Percentiles rank a stretch among this genome's conserved stretches.
Evolutionary conservation across 2,797 vertebrate genomes (phyloP).

Genomic region (Spinus olivaceus): DNA sequence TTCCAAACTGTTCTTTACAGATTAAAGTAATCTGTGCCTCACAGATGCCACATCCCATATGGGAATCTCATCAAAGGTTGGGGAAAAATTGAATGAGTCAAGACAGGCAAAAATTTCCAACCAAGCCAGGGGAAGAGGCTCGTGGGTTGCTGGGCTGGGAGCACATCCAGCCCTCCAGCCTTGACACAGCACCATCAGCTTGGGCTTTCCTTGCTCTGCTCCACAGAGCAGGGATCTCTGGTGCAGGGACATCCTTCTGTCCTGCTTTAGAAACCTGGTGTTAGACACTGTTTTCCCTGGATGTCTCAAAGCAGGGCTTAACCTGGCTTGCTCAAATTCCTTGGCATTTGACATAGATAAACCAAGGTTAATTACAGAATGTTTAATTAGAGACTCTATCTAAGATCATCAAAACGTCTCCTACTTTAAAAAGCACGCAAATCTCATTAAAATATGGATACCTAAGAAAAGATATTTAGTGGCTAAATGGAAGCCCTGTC

Average conservation of each 20-base stretch:
- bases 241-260: neutral
- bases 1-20: neutral
- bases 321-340: constrained; percentile 1
- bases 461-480: constrained; percentile 6
- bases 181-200: neutral
- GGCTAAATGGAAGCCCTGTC: constrained; percentile 10
- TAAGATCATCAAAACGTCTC: constrained; percentile 15
- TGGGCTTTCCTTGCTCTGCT: neutral
- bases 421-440: neutral
- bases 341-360: neutral
- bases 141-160: neutral
- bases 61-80: neutral
- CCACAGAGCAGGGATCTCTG: neutral
- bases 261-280: neutral
- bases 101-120: neutral
- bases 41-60: neutral
- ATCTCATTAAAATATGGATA: constrained; percentile 31
- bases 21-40: neutral
- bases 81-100: neutral
- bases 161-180: neutral
- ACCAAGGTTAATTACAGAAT: constrained; percentile 27
- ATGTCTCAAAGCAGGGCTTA: neutral
- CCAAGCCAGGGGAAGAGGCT: neutral
- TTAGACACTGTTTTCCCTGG: neutral
- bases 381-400: constrained; percentile 36